Conservation (phyloP, 1,140 invertebrate genomes). For the Aphaenogaster floridana region DNA sequence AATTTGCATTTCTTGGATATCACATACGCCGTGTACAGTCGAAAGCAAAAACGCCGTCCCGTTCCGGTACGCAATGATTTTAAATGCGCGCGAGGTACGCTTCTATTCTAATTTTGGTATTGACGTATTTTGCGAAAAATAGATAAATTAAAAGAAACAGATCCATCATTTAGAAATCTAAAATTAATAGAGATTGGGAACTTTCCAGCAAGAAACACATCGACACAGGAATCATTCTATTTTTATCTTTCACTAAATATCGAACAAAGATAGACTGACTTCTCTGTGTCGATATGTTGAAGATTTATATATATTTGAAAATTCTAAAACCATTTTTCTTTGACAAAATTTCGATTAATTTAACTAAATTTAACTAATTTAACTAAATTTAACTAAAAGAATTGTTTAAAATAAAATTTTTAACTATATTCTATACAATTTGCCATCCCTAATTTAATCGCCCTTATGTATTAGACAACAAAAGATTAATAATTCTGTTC, state of each 20-base stretch:
- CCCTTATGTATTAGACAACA: neutral
- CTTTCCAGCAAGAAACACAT: no score
- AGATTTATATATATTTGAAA: neutral
- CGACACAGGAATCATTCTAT: no score
- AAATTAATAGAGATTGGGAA: no score
- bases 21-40: no score
- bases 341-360: neutral
- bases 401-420: neutral
- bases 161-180: no score
- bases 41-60: no score
- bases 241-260: no score
- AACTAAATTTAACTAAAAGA: neutral
- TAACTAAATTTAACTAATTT: no score
- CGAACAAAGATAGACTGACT: no score
- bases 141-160: neutral
- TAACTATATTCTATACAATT: neutral
- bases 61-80: no score
- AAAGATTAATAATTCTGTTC: neutral
- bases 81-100: neutral
- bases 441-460: neutral
- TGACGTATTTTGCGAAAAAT: neutral
- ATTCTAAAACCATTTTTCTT: neutral
- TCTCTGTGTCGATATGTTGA: no score
- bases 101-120: neutral
- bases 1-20: no score